Evolutionary conservation across 2,888 invertebrate species (phyloP).

Genomic region (Choreutis nemorana): DNA sequence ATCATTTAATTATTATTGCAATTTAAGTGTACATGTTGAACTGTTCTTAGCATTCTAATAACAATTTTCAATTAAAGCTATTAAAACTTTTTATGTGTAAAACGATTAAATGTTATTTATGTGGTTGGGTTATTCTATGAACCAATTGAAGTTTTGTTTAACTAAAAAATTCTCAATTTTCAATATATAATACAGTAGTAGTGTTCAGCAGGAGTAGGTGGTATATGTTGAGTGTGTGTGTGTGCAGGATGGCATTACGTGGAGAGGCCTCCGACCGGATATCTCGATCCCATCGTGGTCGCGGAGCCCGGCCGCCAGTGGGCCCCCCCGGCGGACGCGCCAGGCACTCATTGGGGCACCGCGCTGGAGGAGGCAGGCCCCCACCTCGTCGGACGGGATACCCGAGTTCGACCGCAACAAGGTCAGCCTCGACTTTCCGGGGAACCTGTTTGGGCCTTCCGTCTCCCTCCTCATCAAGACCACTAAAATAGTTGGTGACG

Average conservation of each 20-base stretch:
- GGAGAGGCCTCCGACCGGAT: slow-evolving; percentile 21
- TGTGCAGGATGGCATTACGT: slow-evolving; percentile 42
- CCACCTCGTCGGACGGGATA: slow-evolving; percentile 59
- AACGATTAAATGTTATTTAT: too few species aligned
- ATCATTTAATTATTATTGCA: neutral
- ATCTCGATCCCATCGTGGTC: slow-evolving; percentile 7
- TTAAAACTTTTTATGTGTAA: too few species aligned
- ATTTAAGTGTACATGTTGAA: slow-evolving; percentile 1
- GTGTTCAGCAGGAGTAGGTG: too few species aligned
- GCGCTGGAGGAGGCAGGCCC: slow-evolving; percentile 12
- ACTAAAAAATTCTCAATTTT: too few species aligned
- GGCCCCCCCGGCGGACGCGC: slow-evolving; percentile 12
- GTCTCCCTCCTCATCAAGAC: slow-evolving; percentile 72
- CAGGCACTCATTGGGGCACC: slow-evolving; percentile 12
- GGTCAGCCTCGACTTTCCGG: slow-evolving; percentile 73
- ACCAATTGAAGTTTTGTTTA: too few species aligned
- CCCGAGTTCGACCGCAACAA: slow-evolving; percentile 70
- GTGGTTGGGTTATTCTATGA: too few species aligned
- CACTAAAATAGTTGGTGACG: slow-evolving; percentile 71
- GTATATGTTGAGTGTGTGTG: too few species aligned
- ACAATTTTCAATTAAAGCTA: slow-evolving; percentile 1
- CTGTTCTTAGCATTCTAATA: slow-evolving; percentile 1
- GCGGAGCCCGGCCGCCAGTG: slow-evolving; percentile 6
- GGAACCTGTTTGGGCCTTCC: slow-evolving; percentile 71
- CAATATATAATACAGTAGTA: too few species aligned